These are phyloP conservation scores for Bemisia tabaci DNA, from an alignment of 1,140 invertebrate genomes.

Conservation along the genomic window DNA sequence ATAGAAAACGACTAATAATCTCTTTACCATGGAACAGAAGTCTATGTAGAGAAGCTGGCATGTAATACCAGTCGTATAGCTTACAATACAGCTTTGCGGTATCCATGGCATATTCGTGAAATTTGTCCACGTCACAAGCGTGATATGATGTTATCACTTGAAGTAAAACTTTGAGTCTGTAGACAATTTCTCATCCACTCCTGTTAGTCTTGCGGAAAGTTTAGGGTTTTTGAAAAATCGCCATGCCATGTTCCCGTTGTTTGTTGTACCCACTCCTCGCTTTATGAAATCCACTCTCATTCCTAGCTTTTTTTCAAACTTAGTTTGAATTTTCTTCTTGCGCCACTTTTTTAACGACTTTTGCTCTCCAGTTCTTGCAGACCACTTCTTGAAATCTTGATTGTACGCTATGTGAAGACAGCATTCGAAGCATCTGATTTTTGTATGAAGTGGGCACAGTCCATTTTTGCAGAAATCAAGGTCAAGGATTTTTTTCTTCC, in stretches of 20 bases:
- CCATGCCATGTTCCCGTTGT: slow-evolving; percentile 29
- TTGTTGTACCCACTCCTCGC: slow-evolving; percentile 24
- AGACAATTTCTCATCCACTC: slow-evolving; percentile 27
- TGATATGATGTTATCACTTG: no score
- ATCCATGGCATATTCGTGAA: no score
- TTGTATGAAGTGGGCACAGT: slow-evolving; percentile 28
- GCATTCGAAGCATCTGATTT: slow-evolving; percentile 28
- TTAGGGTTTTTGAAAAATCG: slow-evolving; percentile 26
- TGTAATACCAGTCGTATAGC: no score
- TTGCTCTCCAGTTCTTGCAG: no score
- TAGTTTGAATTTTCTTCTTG: slow-evolving; percentile 12
- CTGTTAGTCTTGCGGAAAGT: slow-evolving; percentile 25
- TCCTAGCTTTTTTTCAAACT: slow-evolving; percentile 11
- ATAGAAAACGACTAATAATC: no score
- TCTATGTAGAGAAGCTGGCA: no score
- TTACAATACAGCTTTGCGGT: no score
- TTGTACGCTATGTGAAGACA: slow-evolving; percentile 27
- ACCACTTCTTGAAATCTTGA: no score
- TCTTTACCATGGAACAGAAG: no score
- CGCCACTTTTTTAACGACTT: no score
- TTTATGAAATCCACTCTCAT: slow-evolving; percentile 18
- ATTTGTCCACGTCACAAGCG: no score
- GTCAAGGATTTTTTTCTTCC: slow-evolving; percentile 19
- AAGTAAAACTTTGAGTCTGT: no score
- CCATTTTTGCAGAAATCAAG: slow-evolving; percentile 26